These are phyloP conservation scores for Mustela nigripes DNA, from an alignment of 2,113 vertebrate species.

Conservation along the genomic window DNA sequence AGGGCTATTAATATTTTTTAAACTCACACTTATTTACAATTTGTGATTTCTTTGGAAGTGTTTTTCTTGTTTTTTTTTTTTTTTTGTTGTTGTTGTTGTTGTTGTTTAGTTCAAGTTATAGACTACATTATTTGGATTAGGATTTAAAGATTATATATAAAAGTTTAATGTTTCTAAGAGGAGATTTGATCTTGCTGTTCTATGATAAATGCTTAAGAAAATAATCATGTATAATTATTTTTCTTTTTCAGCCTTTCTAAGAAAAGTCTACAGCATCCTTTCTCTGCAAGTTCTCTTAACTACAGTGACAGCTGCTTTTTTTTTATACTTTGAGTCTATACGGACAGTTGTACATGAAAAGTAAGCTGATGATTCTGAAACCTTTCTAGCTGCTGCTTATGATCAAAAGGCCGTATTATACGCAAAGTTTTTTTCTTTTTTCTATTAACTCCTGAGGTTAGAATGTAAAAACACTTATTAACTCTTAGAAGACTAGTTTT, in stretches of 20 bases:
- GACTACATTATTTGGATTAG: slow-evolving; percentile 22
- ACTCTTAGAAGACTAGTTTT: slow-evolving; percentile 20
- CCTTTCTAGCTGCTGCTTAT: slow-evolving; percentile 35
- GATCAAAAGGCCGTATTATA: not conserved
- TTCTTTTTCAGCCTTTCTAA: slow-evolving; percentile 92
- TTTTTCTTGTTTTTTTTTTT: not conserved
- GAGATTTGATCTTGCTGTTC: slow-evolving; percentile 24
- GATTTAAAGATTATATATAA: slow-evolving; percentile 5
- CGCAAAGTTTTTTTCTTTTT: not conserved
- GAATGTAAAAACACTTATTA: not conserved
- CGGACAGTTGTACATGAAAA: slow-evolving; percentile 93
- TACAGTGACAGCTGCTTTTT: slow-evolving; percentile 91
- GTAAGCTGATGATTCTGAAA: slow-evolving; percentile 85
- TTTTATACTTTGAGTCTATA: slow-evolving; percentile 92
- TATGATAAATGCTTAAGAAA: slow-evolving; percentile 38
- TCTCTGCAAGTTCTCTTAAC: slow-evolving; percentile 95
- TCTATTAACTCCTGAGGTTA: not conserved
- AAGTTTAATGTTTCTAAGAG: slow-evolving; percentile 52
- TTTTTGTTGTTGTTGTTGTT: not conserved
- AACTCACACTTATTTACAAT: not conserved
- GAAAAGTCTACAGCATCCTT: slow-evolving; percentile 96
- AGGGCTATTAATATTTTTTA: slow-evolving; percentile 35
- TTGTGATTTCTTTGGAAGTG: not conserved
- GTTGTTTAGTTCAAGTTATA: not conserved
- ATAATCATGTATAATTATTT: slow-evolving; percentile 46